A percentile compares a stretch with the other conserved stretches of the same genome.
These are phyloP conservation scores for Lepisosteus oculatus DNA, from an alignment of 2,113 vertebrate species.

Conservation along the genomic window DNA sequence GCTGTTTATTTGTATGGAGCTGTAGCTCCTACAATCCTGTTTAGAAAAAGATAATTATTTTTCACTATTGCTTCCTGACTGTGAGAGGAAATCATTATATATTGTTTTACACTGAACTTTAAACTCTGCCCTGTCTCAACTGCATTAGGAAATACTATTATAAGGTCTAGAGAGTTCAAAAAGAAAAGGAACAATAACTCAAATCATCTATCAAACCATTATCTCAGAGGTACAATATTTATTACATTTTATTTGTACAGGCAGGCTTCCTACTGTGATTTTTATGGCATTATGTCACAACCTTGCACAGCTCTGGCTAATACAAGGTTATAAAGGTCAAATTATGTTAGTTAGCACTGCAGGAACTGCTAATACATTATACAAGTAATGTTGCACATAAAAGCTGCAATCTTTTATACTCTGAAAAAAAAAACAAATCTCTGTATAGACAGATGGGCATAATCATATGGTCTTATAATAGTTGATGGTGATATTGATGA, in stretches of 20 bases:
- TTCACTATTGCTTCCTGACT: no score
- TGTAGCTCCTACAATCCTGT: no score
- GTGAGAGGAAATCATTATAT: no score
- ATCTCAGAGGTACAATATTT: neutral
- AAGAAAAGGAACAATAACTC: neutral
- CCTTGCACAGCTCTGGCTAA: constrained; percentile 16
- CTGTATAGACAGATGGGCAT: no score
- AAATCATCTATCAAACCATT: neutral
- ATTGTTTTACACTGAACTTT: neutral
- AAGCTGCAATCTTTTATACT: neutral
- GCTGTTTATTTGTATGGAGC: no score
- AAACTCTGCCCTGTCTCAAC: neutral
- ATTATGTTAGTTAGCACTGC: constrained; percentile 1
- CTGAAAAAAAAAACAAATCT: no score
- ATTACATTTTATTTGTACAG: constrained; percentile 13
- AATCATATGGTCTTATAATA: no score
- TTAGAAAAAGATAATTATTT: no score
- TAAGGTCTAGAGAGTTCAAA: neutral
- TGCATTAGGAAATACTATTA: neutral
- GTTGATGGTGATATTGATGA: no score
- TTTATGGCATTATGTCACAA: constrained; percentile 7
- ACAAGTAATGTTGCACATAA: constrained; percentile 4
- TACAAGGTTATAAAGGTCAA: constrained; percentile 17
- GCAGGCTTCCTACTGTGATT: constrained; percentile 2
- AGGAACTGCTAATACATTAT: constrained; percentile 10